Percentiles rank a stretch among this genome's conserved stretches.
Conservation (phyloP, 2,113 vertebrate genomes). For the Eulemur macaco region DNA sequence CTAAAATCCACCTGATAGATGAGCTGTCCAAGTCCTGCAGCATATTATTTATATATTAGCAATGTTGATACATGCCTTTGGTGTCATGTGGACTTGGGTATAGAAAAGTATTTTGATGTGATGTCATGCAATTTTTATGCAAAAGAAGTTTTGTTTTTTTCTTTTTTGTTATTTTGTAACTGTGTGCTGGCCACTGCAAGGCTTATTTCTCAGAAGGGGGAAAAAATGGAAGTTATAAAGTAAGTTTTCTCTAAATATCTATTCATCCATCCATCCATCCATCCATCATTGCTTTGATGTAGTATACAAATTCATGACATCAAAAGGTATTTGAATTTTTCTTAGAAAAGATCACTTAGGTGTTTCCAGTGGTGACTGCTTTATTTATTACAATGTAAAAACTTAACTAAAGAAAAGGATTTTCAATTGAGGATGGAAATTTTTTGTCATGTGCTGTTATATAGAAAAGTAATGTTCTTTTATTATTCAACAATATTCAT, state of each 20-base stretch:
- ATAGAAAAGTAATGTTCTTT: background rate
- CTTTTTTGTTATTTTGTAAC: background rate
- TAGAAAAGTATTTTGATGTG: background rate
- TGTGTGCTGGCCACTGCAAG: background rate
- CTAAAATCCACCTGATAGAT: background rate
- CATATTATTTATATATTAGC: background rate
- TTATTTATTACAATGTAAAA: background rate
- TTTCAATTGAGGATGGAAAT: background rate
- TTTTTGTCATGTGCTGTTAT: background rate
- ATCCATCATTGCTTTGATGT: background rate
- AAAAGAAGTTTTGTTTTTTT: background rate
- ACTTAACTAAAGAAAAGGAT: constrained; percentile 3
- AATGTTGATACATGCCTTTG: background rate
- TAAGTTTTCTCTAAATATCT: background rate
- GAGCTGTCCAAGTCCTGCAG: background rate
- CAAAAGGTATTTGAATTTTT: background rate
- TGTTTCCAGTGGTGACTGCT: background rate
- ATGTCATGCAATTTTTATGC: background rate
- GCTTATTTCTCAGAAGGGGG: background rate
- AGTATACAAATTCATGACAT: background rate
- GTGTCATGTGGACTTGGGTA: background rate
- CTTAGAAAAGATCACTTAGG: background rate
- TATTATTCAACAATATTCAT: background rate
- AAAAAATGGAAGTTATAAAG: background rate
- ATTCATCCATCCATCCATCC: too few relatives aligned